phyloP scores from a whole-genome alignment of 2,888 invertebrate genomes.

The Harpagoxenus sublaevis region DNA sequence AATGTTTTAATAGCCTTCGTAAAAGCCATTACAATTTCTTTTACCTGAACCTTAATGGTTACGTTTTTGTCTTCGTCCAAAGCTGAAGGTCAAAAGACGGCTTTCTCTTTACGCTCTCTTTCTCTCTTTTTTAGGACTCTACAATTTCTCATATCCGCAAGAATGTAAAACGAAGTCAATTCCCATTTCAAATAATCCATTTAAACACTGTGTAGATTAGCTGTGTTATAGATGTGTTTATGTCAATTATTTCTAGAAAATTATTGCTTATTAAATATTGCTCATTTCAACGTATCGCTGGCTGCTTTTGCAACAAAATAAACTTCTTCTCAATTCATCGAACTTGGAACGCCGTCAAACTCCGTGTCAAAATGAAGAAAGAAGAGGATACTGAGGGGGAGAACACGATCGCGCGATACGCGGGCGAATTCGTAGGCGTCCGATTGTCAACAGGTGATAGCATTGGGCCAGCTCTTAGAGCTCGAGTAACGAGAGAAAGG shows the following conservation, averaged over 20 bases:
- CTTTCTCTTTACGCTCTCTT: not conserved
- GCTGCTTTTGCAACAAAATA: not conserved
- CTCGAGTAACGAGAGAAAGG: conserved; percentile 79
- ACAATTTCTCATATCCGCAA: not conserved
- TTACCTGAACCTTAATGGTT: not conserved
- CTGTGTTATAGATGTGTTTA: not conserved
- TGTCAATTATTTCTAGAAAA: not conserved
- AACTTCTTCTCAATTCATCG: conserved; percentile 8
- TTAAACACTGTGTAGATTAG: not conserved
- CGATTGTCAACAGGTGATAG: conserved; percentile 82
- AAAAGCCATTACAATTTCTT: not conserved
- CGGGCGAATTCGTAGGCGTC: conserved; percentile 76
- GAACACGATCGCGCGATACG: conserved; percentile 61
- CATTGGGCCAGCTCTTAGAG: conserved; percentile 78
- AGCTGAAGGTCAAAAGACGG: not conserved
- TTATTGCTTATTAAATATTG: not conserved
- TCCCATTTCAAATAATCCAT: not conserved
- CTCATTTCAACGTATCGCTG: not conserved
- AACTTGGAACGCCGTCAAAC: conserved; percentile 25
- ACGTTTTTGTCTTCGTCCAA: not conserved
- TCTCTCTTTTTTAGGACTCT: not conserved
- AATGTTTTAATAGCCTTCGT: not conserved
- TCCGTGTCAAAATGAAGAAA: conserved; percentile 27
- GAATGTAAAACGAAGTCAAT: not conserved
- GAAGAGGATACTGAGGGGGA: conserved; percentile 23